phyloP scores from a whole-genome alignment of 2,888 invertebrate genomes.

The Bugula neritina region DNA sequence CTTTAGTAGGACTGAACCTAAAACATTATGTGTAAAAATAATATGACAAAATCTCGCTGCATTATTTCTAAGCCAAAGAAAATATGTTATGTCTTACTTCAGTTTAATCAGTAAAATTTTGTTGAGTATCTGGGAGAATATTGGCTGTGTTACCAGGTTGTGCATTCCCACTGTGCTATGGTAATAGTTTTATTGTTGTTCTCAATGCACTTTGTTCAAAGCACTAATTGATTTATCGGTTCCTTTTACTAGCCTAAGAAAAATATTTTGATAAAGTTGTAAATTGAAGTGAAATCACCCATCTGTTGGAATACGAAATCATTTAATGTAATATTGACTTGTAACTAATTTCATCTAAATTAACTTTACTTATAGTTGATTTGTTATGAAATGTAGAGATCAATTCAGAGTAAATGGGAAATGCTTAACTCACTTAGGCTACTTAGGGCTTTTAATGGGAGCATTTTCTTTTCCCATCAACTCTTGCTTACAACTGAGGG shows the following conservation, averaged over 20 bases:
- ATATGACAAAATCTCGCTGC: not conserved
- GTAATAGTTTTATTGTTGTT: no score
- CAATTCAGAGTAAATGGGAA: constrained; percentile 21
- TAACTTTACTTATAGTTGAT: constrained; percentile 9
- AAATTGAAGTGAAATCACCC: constrained; percentile 26
- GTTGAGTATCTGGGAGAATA: no score
- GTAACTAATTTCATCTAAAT: constrained; percentile 8
- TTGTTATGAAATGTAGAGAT: constrained; percentile 24
- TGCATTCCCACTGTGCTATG: no score
- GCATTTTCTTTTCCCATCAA: not conserved
- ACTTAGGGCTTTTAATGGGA: not conserved
- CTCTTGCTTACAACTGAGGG: not conserved
- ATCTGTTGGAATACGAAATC: constrained; percentile 20
- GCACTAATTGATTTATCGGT: not conserved
- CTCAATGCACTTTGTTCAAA: not conserved
- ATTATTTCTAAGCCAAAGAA: not conserved
- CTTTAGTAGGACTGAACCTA: not conserved
- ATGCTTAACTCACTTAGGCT: constrained; percentile 7
- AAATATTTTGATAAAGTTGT: not conserved
- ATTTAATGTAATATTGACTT: constrained; percentile 18
- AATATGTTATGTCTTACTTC: not conserved
- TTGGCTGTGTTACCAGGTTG: no score
- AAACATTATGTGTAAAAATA: not conserved
- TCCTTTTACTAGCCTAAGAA: not conserved
- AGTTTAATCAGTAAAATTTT: not conserved